These are phyloP conservation scores for Protobothrops flavoviridis DNA, from an alignment of 2,113 vertebrate species.

Conservation along the genomic window DNA sequence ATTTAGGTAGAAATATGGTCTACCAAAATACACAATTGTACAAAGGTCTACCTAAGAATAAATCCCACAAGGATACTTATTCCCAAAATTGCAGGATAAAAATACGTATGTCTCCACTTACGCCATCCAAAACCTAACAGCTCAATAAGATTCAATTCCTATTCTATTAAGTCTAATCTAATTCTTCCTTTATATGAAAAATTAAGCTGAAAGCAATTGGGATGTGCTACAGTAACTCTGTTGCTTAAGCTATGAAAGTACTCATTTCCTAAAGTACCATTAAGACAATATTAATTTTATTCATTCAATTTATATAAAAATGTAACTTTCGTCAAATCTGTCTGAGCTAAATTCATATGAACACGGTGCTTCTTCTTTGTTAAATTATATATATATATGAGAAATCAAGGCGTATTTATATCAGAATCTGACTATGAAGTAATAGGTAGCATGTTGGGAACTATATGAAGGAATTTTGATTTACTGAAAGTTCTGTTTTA, in stretches of 20 bases:
- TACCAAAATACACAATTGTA: neutral
- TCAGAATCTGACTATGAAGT: neutral
- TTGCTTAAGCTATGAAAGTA: slow-evolving; percentile 17
- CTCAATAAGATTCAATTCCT: neutral
- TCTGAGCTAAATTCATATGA: neutral
- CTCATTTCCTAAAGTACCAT: neutral
- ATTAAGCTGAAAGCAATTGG: slow-evolving; percentile 32
- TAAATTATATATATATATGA: neutral
- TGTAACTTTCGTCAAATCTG: slow-evolving; percentile 14
- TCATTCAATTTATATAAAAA: neutral
- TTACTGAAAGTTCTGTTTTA: neutral
- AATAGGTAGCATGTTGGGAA: neutral
- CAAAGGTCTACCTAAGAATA: neutral
- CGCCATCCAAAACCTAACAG: neutral
- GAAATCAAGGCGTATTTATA: neutral
- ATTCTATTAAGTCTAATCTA: slow-evolving; percentile 53
- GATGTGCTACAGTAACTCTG: neutral
- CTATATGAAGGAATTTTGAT: neutral
- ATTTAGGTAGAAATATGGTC: neutral
- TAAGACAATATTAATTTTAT: neutral
- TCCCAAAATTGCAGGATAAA: neutral
- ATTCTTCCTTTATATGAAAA: slow-evolving; percentile 22
- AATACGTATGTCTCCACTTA: neutral
- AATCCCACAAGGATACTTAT: neutral
- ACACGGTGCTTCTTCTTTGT: neutral